phyloP scores from a whole-genome alignment of 2,113 vertebrate genomes.

The Glaucomys volans region DNA sequence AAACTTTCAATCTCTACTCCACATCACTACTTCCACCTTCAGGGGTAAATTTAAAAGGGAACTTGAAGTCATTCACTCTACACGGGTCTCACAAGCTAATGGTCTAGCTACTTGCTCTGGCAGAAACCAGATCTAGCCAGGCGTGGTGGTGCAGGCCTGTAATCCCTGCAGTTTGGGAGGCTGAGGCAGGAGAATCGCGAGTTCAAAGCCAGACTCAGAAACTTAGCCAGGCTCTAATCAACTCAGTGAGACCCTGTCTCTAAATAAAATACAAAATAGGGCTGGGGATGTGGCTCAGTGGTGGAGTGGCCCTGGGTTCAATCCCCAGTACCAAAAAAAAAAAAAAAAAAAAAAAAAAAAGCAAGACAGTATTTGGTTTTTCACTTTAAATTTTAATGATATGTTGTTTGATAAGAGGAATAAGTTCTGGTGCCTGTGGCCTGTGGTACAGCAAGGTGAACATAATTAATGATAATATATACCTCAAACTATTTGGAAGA shows the following conservation, averaged over 20 bases:
- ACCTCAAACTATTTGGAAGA: not conserved
- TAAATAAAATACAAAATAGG: too few species aligned
- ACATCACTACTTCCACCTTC: not conserved
- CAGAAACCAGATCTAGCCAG: not conserved
- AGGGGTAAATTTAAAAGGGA: constrained; percentile 29
- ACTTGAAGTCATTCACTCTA: not conserved
- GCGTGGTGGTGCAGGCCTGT: too few species aligned
- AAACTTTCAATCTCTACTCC: not conserved
- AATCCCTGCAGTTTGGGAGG: too few species aligned
- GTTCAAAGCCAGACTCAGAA: too few species aligned
- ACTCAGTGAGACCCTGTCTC: too few species aligned
- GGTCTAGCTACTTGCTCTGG: not conserved
- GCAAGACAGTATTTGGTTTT: too few species aligned
- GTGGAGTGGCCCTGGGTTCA: too few species aligned
- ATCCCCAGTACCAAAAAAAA: too few species aligned
- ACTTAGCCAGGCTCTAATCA: too few species aligned
- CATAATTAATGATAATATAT: not conserved
- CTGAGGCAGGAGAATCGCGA: too few species aligned
- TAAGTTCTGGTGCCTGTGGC: not conserved
- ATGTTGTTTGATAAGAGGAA: not conserved
- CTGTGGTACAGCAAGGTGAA: not conserved
- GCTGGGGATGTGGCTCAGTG: too few species aligned
- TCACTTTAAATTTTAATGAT: constrained; percentile 34
- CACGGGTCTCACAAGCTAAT: not conserved
- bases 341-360: too few species aligned